Evolutionary conservation across 2,888 invertebrate genomes (phyloP).

Genomic region (Oscheius onirici): DNA sequence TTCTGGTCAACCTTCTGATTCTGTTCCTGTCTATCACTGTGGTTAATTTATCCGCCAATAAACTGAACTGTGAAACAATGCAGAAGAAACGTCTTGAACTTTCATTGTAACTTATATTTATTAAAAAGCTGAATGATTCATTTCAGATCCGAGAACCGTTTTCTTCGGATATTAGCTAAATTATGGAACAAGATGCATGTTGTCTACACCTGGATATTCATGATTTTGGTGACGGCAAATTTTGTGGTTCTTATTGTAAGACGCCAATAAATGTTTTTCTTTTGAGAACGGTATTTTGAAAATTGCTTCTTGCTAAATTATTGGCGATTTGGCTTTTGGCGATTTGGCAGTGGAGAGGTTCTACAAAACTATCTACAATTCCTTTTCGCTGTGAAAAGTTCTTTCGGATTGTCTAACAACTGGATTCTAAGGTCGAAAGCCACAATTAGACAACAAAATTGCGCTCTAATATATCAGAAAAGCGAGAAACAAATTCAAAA

Average conservation of each 20-base stretch:
- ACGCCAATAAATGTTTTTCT: slow-evolving; percentile 7
- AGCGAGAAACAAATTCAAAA: too few species aligned
- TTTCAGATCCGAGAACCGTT: background rate
- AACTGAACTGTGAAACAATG: background rate
- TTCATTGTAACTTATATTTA: background rate
- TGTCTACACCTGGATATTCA: slow-evolving; percentile 8
- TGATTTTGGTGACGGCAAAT: background rate
- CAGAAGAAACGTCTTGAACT: background rate
- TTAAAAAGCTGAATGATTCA: too few species aligned
- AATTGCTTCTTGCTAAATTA: too few species aligned
- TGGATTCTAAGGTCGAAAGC: too few species aligned
- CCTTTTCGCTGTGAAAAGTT: too few species aligned
- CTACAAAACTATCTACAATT: too few species aligned
- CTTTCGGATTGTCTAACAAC: too few species aligned
- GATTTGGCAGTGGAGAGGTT: too few species aligned
- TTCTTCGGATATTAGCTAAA: background rate
- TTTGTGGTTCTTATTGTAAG: slow-evolving; percentile 6
- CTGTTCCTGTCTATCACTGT: background rate
- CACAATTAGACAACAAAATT: too few species aligned
- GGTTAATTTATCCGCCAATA: background rate
- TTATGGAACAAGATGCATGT: background rate
- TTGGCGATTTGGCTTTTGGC: too few species aligned
- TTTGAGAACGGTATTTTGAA: too few species aligned
- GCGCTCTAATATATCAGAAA: too few species aligned
- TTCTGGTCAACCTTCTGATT: slow-evolving; percentile 15